phyloP scores from a whole-genome alignment of 2,113 vertebrate genomes.

The Calonectris borealis region DNA sequence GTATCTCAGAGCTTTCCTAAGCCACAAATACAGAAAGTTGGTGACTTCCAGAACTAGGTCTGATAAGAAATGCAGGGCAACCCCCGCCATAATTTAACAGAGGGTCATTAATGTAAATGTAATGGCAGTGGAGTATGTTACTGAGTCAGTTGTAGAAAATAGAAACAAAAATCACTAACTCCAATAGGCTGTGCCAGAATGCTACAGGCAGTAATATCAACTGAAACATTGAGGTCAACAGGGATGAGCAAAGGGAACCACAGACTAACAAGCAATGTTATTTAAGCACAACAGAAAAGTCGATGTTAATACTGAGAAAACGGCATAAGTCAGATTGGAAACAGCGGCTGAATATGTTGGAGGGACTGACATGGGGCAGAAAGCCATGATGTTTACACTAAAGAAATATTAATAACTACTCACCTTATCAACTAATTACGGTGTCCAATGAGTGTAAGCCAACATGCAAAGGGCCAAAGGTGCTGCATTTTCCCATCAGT shows the following conservation, averaged over 20 bases:
- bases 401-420: neutral
- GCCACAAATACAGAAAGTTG: neutral
- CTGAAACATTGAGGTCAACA: conserved; percentile 45
- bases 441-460: neutral
- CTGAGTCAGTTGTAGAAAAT: neutral
- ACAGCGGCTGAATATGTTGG: neutral
- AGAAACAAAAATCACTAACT: conserved; percentile 8
- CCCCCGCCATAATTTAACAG: neutral
- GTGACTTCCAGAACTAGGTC: neutral
- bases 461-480: neutral
- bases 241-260: neutral
- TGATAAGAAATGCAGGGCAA: neutral
- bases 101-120: neutral
- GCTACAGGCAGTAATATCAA: conserved; percentile 8
- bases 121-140: neutral
- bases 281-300: neutral
- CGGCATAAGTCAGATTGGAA: neutral
- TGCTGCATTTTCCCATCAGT: neutral
- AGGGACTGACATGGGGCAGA: neutral
- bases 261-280: neutral
- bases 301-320: neutral
- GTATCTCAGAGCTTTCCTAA: neutral
- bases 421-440: neutral
- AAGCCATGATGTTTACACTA: neutral
- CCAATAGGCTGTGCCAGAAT: neutral